Percentiles rank a stretch among this genome's conserved stretches.
Evolutionary conservation across 2,797 vertebrate species (phyloP).

Genomic region (Fratercula arctica): DNA sequence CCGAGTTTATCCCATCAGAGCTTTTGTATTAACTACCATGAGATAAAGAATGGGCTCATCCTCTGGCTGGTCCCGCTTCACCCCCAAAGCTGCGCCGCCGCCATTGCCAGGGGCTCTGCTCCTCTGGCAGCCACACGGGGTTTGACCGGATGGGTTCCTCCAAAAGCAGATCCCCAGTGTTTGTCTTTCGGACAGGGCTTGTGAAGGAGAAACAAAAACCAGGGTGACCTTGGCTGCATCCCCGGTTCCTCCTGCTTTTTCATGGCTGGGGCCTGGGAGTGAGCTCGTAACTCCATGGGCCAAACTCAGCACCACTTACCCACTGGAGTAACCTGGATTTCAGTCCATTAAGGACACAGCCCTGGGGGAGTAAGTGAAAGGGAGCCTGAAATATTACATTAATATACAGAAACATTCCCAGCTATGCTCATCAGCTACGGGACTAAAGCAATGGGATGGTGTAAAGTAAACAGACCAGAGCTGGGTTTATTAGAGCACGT

Average conservation of each 20-base stretch:
- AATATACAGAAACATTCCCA: not conserved
- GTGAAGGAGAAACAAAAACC: not conserved
- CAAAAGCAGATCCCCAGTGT: not conserved
- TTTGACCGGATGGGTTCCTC: not conserved
- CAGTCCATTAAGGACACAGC: not conserved
- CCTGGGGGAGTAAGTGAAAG: not conserved
- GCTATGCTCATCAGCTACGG: not conserved
- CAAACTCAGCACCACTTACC: not conserved
- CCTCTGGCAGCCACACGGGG: not conserved
- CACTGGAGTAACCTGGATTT: not conserved
- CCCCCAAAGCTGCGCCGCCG: rapidly evolving
- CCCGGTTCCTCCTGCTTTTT: not conserved
- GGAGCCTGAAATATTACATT: not conserved
- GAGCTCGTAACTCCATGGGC: not conserved
- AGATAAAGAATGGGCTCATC: not conserved
- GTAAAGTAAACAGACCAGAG: not conserved
- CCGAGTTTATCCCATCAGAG: not conserved
- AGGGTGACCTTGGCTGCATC: not conserved
- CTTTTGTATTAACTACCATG: not conserved
- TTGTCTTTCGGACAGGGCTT: not conserved
- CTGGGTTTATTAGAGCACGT: not conserved
- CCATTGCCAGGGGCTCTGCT: not conserved
- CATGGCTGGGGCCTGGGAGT: not conserved
- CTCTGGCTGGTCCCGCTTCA: not conserved
- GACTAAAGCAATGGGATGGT: not conserved